Evolutionary conservation across 1,140 invertebrate species (phyloP).

Genomic region (Drusus annulatus): DNA sequence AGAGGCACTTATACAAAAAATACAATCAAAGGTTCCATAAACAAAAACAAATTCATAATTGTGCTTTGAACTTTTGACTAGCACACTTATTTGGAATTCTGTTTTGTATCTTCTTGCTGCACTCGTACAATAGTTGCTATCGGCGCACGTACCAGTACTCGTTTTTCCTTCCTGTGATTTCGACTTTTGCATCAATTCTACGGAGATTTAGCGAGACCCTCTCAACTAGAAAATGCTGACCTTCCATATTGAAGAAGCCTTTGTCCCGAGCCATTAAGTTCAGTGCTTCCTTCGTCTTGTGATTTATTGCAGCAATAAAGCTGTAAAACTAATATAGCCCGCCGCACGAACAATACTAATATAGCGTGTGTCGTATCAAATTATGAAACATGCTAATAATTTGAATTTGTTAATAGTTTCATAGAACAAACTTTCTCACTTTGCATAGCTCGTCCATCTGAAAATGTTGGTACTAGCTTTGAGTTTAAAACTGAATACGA

Average conservation of each 20-base stretch:
- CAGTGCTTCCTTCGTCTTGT: background rate
- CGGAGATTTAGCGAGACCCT: slow-evolving; percentile 24
- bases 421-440: too few species aligned
- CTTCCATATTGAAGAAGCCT: slow-evolving; percentile 7
- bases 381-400: too few species aligned
- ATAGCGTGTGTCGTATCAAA: too few species aligned
- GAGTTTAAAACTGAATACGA: too few species aligned
- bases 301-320: background rate
- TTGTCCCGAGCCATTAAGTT: slow-evolving; percentile 12
- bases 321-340: background rate
- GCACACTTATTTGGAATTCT: background rate
- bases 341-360: too few species aligned
- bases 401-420: too few species aligned
- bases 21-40: background rate
- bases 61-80: too few species aligned
- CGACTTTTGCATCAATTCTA: slow-evolving; percentile 38
- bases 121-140: background rate
- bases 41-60: too few species aligned
- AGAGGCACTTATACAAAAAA: background rate
- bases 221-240: slow-evolving; percentile 23
- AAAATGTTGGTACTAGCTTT: too few species aligned
- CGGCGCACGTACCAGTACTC: slow-evolving; percentile 10
- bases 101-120: slow-evolving; percentile 1
- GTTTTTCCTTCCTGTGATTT: slow-evolving; percentile 24
- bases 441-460: too few species aligned